Percentiles rank a stretch among this genome's conserved stretches.
These are phyloP conservation scores for Nycteola revayana DNA, from an alignment of 2,888 invertebrate genomes.

Conservation along the genomic window DNA sequence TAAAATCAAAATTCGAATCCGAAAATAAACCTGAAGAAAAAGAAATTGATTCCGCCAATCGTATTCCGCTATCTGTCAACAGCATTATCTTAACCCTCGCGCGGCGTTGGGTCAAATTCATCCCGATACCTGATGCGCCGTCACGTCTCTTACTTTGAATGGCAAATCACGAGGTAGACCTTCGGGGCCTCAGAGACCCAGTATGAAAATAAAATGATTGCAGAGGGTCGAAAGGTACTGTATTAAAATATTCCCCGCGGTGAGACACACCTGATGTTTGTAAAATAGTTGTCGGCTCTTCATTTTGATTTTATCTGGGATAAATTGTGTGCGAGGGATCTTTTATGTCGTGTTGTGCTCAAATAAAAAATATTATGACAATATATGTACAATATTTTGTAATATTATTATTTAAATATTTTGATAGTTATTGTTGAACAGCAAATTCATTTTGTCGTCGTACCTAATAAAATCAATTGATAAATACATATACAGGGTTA, in stretches of 20 bases:
- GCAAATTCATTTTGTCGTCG: too few species aligned
- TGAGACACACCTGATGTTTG: constrained; percentile 72
- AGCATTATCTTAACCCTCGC: constrained; percentile 66
- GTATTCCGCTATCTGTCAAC: constrained; percentile 66
- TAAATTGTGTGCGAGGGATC: constrained; percentile 46
- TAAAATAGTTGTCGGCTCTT: constrained; percentile 54
- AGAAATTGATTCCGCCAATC: constrained; percentile 60
- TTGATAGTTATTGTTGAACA: too few species aligned
- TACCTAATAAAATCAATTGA: too few species aligned
- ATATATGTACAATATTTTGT: too few species aligned
- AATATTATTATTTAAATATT: too few species aligned
- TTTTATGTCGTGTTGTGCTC: constrained; percentile 31
- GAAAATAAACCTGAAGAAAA: constrained; percentile 17
- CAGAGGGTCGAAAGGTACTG: constrained; percentile 62
- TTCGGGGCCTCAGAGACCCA: constrained; percentile 69
- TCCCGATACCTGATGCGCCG: constrained; percentile 63
- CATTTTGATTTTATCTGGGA: constrained; percentile 60
- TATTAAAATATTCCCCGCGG: constrained; percentile 77
- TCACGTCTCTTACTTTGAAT: constrained; percentile 74
- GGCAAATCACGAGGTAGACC: constrained; percentile 79
- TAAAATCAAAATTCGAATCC: too few species aligned
- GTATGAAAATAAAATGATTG: constrained; percentile 81
- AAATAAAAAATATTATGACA: too few species aligned
- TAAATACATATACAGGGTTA: too few species aligned
- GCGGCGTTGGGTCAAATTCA: constrained; percentile 45